These are phyloP conservation scores for Capitulum mitella DNA, from an alignment of 2,888 invertebrate species.

Conservation along the genomic window DNA sequence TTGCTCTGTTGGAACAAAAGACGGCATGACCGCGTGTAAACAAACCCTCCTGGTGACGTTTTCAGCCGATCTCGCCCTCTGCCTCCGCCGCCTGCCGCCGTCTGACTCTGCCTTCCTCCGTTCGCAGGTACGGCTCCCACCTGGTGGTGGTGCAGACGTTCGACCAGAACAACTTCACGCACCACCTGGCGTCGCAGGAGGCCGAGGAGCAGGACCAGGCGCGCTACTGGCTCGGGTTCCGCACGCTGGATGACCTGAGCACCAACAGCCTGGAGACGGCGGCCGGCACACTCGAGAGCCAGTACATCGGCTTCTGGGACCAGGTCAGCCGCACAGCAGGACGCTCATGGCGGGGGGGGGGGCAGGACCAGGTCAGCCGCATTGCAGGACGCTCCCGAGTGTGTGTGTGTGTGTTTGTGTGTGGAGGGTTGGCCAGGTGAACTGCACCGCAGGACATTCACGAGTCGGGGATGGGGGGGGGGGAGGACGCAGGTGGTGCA, in stretches of 20 bases:
- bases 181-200: slow-evolving; percentile 56
- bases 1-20: too few species aligned
- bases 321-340: slow-evolving; percentile 67
- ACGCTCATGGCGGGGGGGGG: too few species aligned
- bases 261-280: slow-evolving; percentile 93
- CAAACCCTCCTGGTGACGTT: background rate
- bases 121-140: slow-evolving; percentile 84
- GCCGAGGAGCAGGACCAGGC: slow-evolving; percentile 46
- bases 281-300: slow-evolving; percentile 78
- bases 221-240: slow-evolving; percentile 84
- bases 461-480: too few species aligned
- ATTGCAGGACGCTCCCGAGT: too few species aligned
- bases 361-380: too few species aligned
- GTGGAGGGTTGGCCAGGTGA: too few species aligned
- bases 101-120: background rate
- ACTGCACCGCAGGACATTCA: too few species aligned
- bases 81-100: background rate
- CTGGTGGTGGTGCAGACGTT: slow-evolving; percentile 84
- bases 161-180: slow-evolving; percentile 84
- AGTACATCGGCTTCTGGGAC: slow-evolving; percentile 90
- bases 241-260: slow-evolving; percentile 80
- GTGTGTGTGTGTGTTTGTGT: too few species aligned
- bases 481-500: too few species aligned
- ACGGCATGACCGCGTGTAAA: background rate
- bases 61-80: background rate